These are phyloP conservation scores for Steinernema hermaphroditum DNA, from an alignment of 2,888 invertebrate genomes.

Conservation along the genomic window DNA sequence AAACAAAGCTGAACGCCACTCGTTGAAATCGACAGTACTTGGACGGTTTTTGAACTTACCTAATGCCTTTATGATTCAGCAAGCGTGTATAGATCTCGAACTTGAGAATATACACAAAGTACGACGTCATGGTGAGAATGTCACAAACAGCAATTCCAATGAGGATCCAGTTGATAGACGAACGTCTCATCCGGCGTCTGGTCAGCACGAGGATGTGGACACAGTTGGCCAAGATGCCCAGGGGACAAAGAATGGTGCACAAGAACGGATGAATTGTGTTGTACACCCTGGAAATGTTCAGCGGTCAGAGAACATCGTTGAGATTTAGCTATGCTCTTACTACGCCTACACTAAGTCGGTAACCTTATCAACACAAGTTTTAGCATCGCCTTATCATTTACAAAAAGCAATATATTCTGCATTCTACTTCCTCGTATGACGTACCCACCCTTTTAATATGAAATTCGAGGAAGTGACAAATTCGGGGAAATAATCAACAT, in stretches of 20 bases:
- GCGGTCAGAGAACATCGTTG: too few relatives aligned
- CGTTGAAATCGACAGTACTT: not conserved
- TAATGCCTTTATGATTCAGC: conserved; percentile 32
- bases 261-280: conserved; percentile 47
- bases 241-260: conserved; percentile 47
- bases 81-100: conserved; percentile 42
- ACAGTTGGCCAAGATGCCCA: conserved; percentile 50
- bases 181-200: conserved; percentile 47
- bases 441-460: too few relatives aligned
- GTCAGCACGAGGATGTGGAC: conserved; percentile 50
- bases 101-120: conserved; percentile 48
- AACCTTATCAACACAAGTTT: too few relatives aligned
- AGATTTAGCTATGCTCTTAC: too few relatives aligned
- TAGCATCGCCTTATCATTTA: too few relatives aligned
- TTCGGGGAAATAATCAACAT: too few relatives aligned
- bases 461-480: too few relatives aligned
- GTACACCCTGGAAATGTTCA: conserved; percentile 40
- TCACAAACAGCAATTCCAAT: conserved; percentile 50
- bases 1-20: conserved; percentile 42
- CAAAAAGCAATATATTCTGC: too few relatives aligned
- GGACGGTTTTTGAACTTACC: conserved; percentile 32
- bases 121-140: conserved; percentile 47
- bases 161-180: conserved; percentile 46
- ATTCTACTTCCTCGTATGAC: too few relatives aligned
- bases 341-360: too few relatives aligned